phyloP scores from a whole-genome alignment of 2,888 invertebrate genomes.

The Disparrhopalites patrizii region DNA sequence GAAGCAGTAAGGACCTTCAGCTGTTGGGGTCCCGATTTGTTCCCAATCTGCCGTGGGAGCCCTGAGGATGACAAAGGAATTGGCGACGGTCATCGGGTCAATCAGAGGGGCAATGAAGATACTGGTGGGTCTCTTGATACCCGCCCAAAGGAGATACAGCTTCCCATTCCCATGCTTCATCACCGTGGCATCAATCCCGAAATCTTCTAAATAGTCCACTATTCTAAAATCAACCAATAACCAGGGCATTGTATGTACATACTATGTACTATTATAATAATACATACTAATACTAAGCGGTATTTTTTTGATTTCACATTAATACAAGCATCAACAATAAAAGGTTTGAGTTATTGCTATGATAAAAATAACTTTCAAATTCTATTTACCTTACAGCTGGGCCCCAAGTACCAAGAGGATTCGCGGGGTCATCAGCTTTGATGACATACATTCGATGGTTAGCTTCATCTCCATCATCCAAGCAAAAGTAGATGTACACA shows the following conservation, averaged over 20 bases:
- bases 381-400: slow-evolving; percentile 31
- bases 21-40: slow-evolving; percentile 19
- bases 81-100: slow-evolving; percentile 25
- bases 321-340: no score
- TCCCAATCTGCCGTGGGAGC: slow-evolving; percentile 36
- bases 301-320: no score
- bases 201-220: slow-evolving; percentile 11
- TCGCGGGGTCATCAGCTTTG: slow-evolving; percentile 34
- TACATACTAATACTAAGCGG: no score
- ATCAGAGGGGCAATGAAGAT: slow-evolving; percentile 32
- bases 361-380: not conserved
- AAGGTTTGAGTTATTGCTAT: no score
- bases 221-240: slow-evolving; percentile 13
- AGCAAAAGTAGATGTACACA: slow-evolving; percentile 36
- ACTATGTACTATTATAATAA: not conserved
- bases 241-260: not conserved
- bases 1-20: slow-evolving; percentile 37
- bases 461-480: slow-evolving; percentile 33
- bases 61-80: slow-evolving; percentile 24
- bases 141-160: slow-evolving; percentile 33
- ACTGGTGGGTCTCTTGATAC: slow-evolving; percentile 14
- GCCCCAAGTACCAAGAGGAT: slow-evolving; percentile 37
- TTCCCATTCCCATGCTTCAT: slow-evolving; percentile 33
- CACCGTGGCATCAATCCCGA: slow-evolving; percentile 36
- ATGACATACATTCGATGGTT: slow-evolving; percentile 44